These are phyloP conservation scores for Notothenia rossii DNA, from an alignment of 2,113 vertebrate species.

Conservation along the genomic window DNA sequence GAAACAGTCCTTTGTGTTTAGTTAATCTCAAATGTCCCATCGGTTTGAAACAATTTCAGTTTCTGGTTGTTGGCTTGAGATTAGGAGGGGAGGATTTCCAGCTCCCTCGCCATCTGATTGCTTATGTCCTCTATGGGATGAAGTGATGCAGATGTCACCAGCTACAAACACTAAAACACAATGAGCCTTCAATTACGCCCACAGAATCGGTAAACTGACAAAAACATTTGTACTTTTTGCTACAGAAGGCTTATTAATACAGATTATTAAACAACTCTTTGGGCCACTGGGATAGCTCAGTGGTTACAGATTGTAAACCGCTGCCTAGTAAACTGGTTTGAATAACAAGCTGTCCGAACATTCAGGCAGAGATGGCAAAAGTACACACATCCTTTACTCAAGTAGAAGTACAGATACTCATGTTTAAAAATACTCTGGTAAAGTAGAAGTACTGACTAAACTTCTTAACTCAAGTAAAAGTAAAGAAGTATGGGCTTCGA, in stretches of 20 bases:
- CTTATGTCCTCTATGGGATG: slow-evolving; percentile 45
- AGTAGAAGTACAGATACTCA: too few species aligned
- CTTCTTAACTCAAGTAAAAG: too few species aligned
- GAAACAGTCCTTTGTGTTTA: slow-evolving; percentile 58
- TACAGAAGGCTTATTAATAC: not conserved
- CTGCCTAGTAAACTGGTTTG: too few species aligned
- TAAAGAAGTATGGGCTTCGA: too few species aligned
- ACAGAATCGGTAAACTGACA: not conserved
- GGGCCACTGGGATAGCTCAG: too few species aligned
- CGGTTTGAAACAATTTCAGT: slow-evolving; percentile 64
- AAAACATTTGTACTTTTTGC: not conserved
- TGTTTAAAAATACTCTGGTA: too few species aligned
- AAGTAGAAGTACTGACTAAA: too few species aligned
- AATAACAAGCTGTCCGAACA: too few species aligned
- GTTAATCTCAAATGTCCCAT: slow-evolving; percentile 68
- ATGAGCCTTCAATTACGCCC: slow-evolving; percentile 16
- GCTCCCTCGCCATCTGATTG: slow-evolving; percentile 69
- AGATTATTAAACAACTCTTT: too few species aligned
- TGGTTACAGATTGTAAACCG: too few species aligned
- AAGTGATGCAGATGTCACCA: slow-evolving; percentile 40
- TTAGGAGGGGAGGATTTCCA: slow-evolving; percentile 51
- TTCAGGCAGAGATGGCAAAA: too few species aligned
- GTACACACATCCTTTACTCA: too few species aligned
- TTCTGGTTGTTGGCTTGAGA: slow-evolving; percentile 63
- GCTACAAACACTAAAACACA: slow-evolving; percentile 23